Evolutionary conservation across 1,140 invertebrate species (phyloP), one percentile per base, ranked within the genome.

Genomic region (Goniozus legneri): DNA sequence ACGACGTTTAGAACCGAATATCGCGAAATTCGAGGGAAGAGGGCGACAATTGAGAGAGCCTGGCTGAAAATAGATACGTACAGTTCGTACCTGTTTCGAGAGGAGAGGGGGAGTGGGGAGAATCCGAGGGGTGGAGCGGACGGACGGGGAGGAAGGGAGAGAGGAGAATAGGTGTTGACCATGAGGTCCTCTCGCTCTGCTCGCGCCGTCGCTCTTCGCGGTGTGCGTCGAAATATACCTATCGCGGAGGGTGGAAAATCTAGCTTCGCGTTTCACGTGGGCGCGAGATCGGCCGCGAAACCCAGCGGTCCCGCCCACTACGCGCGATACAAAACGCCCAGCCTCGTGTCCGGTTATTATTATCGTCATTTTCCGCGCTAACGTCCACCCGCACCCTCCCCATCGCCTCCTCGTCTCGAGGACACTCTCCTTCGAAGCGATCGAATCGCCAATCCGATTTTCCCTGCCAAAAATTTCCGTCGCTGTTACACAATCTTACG

Each of bases 191-290:
- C n/a, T n/a, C n/a, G n/a, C n/a, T n/a, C n/a, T 24, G 50, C 39
- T 59, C 61, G 65, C 63, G 65, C 62, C 65, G 65, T 56, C 62
- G 62, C 62, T 54, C 55, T 63, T 46, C 54, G 51, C 48, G 43
- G 54, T 55, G 54, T 58, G 53, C 42, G n/a, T 52, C 50, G 55
- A 54, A 37, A 46, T 39, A 58, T 52, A 30, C 6, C 24, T 12
- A 27, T 7, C 24, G 24, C 24, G 24, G 12, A 27, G 24, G 24
- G 24, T 16, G 47, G 40, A 56, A 57, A 60, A 65, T 37, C 64
- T n/a, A n/a, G n/a, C n/a, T n/a, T n/a, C n/a, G n/a, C n/a, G n/a
- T n/a, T n/a, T n/a, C n/a, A n/a, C n/a, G n/a, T n/a, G n/a, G n/a
- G n/a, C n/a, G n/a, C n/a, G n/a, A n/a, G n/a, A n/a, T n/a, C n/a